phyloP scores from a whole-genome alignment of 2,113 vertebrate species.

The Lepisosteus osseus region DNA sequence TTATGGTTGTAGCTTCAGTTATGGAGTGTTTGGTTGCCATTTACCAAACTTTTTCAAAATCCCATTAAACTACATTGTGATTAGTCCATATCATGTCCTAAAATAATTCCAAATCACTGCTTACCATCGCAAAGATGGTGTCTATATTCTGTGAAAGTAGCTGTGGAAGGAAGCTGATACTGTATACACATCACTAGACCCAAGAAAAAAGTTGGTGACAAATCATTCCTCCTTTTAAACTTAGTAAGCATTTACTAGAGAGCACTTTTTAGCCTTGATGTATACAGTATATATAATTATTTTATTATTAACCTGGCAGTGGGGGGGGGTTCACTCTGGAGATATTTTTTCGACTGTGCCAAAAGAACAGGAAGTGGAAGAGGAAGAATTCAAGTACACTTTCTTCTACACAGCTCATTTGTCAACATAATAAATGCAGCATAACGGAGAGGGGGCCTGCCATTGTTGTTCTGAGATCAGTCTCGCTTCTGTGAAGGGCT shows the following conservation, averaged over 20 bases:
- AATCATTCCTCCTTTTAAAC: background rate
- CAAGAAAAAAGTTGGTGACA: background rate
- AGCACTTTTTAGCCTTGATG: constrained; percentile 18
- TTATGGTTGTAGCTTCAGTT: too few species aligned
- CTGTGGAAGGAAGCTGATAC: too few species aligned
- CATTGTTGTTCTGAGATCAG: background rate
- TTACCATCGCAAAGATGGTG: too few species aligned
- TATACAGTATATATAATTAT: constrained; percentile 39
- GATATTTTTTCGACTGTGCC: constrained; percentile 41
- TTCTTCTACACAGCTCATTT: constrained; percentile 44
- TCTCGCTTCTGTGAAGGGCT: constrained; percentile 26
- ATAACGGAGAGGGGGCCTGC: constrained; percentile 22
- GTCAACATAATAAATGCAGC: constrained; percentile 41
- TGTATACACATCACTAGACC: too few species aligned
- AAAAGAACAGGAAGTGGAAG: constrained; percentile 19
- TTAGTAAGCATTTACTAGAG: background rate
- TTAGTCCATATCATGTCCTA: too few species aligned
- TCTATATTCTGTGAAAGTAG: too few species aligned
- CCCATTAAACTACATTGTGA: too few species aligned
- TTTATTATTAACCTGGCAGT: constrained; percentile 36
- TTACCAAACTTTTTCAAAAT: too few species aligned
- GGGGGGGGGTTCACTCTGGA: constrained; percentile 23
- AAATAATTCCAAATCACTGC: too few species aligned
- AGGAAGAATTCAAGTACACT: constrained; percentile 30
- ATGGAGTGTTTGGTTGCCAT: too few species aligned